phyloP scores from a whole-genome alignment of 23 tunicate genomes.

The Corella eumyota region DNA sequence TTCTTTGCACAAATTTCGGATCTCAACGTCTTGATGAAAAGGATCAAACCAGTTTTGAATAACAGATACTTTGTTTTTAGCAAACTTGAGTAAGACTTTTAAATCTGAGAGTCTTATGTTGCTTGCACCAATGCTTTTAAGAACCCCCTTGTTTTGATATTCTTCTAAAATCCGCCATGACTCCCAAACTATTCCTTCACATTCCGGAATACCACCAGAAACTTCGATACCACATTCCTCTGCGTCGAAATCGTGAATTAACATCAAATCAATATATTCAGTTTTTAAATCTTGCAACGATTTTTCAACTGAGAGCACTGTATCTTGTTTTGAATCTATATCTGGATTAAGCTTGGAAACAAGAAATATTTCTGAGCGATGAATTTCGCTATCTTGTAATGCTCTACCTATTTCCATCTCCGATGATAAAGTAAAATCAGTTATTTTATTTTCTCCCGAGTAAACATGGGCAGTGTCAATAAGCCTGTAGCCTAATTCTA shows the following conservation, averaged over 20 bases:
- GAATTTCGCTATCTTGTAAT: constrained; percentile 10
- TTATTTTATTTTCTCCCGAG: constrained; percentile 8
- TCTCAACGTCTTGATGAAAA: constrained; percentile 31
- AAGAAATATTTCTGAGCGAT: constrained; percentile 14
- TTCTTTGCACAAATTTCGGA: constrained; percentile 24
- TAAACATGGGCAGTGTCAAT: constrained; percentile 27
- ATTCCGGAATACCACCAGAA: constrained; percentile 1
- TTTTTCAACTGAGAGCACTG: constrained; percentile 6
- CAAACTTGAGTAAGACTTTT: neutral
- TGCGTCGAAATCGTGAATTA: constrained; percentile 14
- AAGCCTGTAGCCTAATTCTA: constrained; percentile 40
- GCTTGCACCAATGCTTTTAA: constrained; percentile 33
- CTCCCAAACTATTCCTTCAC: constrained; percentile 6
- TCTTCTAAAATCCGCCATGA: constrained; percentile 29
- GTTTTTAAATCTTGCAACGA: constrained; percentile 27
- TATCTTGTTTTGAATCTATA: constrained; percentile 1
- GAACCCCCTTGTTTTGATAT: constrained; percentile 20
- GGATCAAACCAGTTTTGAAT: constrained; percentile 75
- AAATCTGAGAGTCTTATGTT: constrained; percentile 16
- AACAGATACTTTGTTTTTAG: constrained; percentile 13
- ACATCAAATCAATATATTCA: constrained; percentile 26
- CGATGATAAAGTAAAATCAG: neutral
- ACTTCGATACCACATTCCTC: constrained; percentile 14
- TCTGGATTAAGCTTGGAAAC: constrained; percentile 20
- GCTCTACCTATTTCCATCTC: constrained; percentile 29